Conservation (phyloP, 1,140 invertebrate species). For the Meloidogyne chitwoodi region DNA sequence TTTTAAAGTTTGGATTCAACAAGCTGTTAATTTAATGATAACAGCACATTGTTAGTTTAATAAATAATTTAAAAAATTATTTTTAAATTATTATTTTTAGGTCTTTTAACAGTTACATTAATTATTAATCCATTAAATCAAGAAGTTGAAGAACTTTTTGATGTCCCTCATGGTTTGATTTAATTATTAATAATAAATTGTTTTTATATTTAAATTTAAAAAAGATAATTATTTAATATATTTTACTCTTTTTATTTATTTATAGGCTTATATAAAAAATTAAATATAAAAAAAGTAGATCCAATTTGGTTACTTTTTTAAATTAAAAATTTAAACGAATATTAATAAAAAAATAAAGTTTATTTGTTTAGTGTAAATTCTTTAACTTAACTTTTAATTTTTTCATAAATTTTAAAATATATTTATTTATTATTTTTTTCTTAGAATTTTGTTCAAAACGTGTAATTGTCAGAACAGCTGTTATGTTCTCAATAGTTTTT, state of each 20-base stretch:
- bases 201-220: too few relatives aligned
- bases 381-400: too few relatives aligned
- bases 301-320: too few relatives aligned
- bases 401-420: too few relatives aligned
- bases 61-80: slow-evolving; percentile 1
- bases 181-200: too few relatives aligned
- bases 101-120: slow-evolving; percentile 53
- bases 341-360: too few relatives aligned
- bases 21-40: slow-evolving; percentile 60
- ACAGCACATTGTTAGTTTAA: slow-evolving; percentile 43
- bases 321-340: too few relatives aligned
- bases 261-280: too few relatives aligned
- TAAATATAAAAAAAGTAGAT: too few relatives aligned
- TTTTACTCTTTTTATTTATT: too few relatives aligned
- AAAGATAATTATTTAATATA: too few relatives aligned
- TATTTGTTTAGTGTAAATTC: too few relatives aligned
- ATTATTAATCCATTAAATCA: slow-evolving; percentile 59
- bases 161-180: slow-evolving; percentile 46
- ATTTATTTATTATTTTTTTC: not conserved
- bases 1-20: slow-evolving; percentile 34
- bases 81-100: slow-evolving; percentile 28
- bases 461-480: slow-evolving; percentile 70
- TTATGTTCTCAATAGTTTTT: slow-evolving; percentile 72
- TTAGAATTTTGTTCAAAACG: slow-evolving; percentile 76
- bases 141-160: slow-evolving; percentile 56